Conservation (phyloP, 2,888 invertebrate species). For the Capitulum mitella region DNA sequence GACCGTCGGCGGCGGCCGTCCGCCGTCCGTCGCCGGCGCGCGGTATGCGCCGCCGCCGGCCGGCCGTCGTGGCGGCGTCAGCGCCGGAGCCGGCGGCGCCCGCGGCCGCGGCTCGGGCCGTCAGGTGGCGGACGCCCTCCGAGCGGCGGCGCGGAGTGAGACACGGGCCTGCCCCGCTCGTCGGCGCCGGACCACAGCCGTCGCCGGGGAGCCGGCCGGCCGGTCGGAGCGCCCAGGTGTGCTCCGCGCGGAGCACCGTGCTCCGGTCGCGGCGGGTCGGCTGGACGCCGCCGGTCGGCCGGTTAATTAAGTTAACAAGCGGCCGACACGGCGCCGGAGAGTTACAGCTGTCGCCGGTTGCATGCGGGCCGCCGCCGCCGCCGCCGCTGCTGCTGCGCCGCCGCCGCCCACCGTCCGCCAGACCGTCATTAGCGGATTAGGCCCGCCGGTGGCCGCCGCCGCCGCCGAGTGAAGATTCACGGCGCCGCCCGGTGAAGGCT, state of each 20-base stretch:
- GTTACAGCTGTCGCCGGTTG: not conserved
- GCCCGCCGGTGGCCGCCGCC: not conserved
- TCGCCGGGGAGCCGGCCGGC: no score
- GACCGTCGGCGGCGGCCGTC: not conserved
- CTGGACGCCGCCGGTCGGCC: not conserved
- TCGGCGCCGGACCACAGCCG: no score
- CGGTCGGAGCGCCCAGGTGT: no score
- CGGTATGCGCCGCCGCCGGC: not conserved
- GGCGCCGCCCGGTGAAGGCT: no score
- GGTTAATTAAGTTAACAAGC: constrained; percentile 14
- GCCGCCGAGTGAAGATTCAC: no score
- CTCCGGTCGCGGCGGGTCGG: not conserved
- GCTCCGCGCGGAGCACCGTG: not conserved
- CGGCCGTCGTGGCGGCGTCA: not conserved
- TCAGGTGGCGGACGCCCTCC: no score
- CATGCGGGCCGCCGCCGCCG: not conserved
- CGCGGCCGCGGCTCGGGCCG: not conserved
- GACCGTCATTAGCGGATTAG: not conserved
- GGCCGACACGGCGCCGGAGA: not conserved
- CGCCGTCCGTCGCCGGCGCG: not conserved
- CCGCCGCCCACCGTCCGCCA: no score
- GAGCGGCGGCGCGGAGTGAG: no score
- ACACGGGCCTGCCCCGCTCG: no score
- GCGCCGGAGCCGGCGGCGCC: no score
- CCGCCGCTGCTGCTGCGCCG: no score